These are phyloP conservation scores for Ophonus ardosiacus DNA, from an alignment of 2,888 invertebrate genomes.

Conservation along the genomic window DNA sequence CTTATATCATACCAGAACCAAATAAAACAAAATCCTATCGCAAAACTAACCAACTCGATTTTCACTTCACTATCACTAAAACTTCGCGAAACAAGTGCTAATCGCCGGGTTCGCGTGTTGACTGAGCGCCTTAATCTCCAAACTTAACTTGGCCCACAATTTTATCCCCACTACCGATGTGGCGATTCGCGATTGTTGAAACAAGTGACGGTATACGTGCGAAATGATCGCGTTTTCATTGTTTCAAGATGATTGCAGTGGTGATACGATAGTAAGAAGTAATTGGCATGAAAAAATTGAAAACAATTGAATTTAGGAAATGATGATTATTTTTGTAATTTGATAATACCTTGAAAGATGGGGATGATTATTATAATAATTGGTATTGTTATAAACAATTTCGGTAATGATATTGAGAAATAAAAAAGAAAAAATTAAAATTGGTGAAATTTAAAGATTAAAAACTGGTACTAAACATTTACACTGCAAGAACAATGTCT, in stretches of 20 bases:
- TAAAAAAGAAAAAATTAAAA: no score
- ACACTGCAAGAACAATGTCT: no score
- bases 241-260: background rate
- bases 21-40: conserved; percentile 1
- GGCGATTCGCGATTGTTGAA: background rate
- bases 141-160: conserved; percentile 37
- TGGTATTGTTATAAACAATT: background rate
- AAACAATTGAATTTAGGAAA: background rate
- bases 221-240: background rate
- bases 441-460: no score
- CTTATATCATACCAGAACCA: background rate
- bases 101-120: conserved; percentile 50
- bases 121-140: conserved; percentile 57
- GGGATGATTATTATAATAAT: background rate
- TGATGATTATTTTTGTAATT: background rate
- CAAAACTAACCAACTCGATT: conserved; percentile 7
- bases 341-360: background rate
- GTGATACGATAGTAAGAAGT: background rate
- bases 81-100: background rate
- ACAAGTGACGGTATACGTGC: background rate
- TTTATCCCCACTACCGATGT: conserved; percentile 29
- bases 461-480: no score
- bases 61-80: conserved; percentile 33
- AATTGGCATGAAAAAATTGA: background rate
- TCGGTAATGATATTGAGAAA: background rate